phyloP scores from a whole-genome alignment of 2,797 vertebrate genomes.

The Karalla daura region DNA sequence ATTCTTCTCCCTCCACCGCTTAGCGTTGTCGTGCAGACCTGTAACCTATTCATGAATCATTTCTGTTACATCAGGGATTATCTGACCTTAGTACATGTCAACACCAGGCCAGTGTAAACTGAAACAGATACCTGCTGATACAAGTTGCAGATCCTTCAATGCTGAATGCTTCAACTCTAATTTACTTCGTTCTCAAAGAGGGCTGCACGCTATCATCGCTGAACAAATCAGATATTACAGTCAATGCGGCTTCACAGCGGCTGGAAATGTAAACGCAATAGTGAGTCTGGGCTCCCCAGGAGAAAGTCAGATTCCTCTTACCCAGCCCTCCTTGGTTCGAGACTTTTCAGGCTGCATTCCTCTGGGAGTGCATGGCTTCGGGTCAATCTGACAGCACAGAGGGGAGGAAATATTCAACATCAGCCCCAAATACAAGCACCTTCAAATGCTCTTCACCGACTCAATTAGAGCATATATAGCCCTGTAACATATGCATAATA shows the following conservation, averaged over 20 bases:
- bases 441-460: conserved; percentile 52
- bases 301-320: conserved; percentile 84
- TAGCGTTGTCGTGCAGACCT: not conserved
- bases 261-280: too few species aligned
- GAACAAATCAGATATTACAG: too few species aligned
- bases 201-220: not conserved
- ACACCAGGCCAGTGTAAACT: conserved; percentile 10
- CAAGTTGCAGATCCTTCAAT: conserved; percentile 7
- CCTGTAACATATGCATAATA: conserved; percentile 3
- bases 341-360: conserved; percentile 99
- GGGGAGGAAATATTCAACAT: conserved; percentile 58
- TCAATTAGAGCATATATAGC: conserved; percentile 11
- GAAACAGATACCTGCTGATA: conserved; percentile 8
- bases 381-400: conserved; percentile 91
- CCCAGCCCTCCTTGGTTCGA: conserved; percentile 97
- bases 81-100: conserved; percentile 19
- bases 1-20: not conserved
- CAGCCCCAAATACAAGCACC: conserved; percentile 61
- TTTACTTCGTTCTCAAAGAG: conserved; percentile 16
- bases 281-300: conserved; percentile 38
- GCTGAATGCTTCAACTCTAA: conserved; percentile 25
- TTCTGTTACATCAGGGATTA: conserved; percentile 13
- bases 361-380: conserved; percentile 98
- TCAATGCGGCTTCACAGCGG: too few species aligned
- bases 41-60: not conserved